Conservation (phyloP, 2,797 vertebrate genomes). For the Champsocephalus gunnari region DNA sequence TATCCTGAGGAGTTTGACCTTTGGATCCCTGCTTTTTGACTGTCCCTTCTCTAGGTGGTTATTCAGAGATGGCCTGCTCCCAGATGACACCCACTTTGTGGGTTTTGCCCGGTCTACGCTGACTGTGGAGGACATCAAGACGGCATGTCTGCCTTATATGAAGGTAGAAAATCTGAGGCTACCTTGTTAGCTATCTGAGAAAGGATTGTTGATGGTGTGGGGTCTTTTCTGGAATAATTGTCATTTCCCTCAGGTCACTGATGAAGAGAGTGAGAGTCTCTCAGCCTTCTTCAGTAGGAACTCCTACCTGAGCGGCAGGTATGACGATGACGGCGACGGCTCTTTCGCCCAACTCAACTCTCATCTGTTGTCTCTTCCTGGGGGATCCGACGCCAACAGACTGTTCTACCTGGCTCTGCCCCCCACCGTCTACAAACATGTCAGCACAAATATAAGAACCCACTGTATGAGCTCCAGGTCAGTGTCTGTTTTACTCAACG, state of each 20-base stretch:
- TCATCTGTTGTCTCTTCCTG: slow-evolving; percentile 83
- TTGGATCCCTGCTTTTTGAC: slow-evolving; percentile 24
- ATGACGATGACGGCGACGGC: slow-evolving; percentile 70
- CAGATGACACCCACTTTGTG: slow-evolving; percentile 88
- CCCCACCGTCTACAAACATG: slow-evolving; percentile 89
- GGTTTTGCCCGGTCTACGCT: slow-evolving; percentile 91
- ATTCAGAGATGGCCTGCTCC: slow-evolving; percentile 91
- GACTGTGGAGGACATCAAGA: slow-evolving; percentile 86
- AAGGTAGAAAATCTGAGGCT: slow-evolving; percentile 79
- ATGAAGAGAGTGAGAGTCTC: slow-evolving; percentile 80
- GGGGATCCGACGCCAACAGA: slow-evolving; percentile 83
- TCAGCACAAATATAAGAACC: slow-evolving; percentile 87
- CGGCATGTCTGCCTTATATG: slow-evolving; percentile 87
- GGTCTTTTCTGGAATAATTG: slow-evolving; percentile 17
- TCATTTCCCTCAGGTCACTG: slow-evolving; percentile 74
- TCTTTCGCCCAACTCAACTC: slow-evolving; percentile 83
- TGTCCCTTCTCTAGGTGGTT: slow-evolving; percentile 86
- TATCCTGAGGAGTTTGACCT: slow-evolving; percentile 36
- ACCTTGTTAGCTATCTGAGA: background rate
- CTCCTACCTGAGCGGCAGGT: slow-evolving; percentile 87
- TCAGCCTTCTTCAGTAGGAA: slow-evolving; percentile 86
- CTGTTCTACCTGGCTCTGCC: slow-evolving; percentile 94
- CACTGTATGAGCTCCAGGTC: slow-evolving; percentile 87
- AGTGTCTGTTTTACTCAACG: slow-evolving; percentile 56
- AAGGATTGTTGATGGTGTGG: no score